Conservation (phyloP, 2,797 vertebrate species). For the Syndactyla subalaris region DNA sequence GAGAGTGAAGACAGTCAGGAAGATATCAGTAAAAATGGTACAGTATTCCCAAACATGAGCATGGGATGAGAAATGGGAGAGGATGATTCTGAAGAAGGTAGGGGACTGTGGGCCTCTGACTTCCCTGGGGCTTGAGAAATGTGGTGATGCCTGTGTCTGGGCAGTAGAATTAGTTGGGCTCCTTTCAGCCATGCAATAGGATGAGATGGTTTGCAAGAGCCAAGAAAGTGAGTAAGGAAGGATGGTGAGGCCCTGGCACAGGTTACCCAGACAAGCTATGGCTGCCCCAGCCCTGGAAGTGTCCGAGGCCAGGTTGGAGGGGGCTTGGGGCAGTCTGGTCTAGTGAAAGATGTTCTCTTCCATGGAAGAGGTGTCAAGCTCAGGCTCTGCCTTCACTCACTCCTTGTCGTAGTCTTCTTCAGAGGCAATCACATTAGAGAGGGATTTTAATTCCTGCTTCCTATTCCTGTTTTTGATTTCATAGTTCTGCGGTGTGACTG, state of each 20-base stretch:
- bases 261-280: not conserved
- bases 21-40: constrained; percentile 53
- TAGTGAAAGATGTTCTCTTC: not conserved
- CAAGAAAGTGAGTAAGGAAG: not conserved
- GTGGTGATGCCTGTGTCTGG: not conserved
- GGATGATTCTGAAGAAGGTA: not conserved
- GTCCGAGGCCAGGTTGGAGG: fast-evolving
- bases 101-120: not conserved
- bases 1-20: constrained; percentile 23
- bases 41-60: not conserved
- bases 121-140: not conserved
- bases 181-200: not conserved
- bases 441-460: not conserved
- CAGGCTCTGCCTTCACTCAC: not conserved
- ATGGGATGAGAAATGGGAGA: not conserved
- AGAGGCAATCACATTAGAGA: not conserved
- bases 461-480: not conserved
- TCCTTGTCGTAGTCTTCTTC: not conserved
- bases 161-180: not conserved
- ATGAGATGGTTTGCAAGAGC: not conserved
- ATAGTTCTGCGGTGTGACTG: not conserved
- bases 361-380: fast-evolving
- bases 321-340: not conserved
- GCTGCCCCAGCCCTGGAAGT: not conserved
- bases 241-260: not conserved